phyloP scores from a whole-genome alignment of 2,888 invertebrate genomes.

The Aphidius colemani region DNA sequence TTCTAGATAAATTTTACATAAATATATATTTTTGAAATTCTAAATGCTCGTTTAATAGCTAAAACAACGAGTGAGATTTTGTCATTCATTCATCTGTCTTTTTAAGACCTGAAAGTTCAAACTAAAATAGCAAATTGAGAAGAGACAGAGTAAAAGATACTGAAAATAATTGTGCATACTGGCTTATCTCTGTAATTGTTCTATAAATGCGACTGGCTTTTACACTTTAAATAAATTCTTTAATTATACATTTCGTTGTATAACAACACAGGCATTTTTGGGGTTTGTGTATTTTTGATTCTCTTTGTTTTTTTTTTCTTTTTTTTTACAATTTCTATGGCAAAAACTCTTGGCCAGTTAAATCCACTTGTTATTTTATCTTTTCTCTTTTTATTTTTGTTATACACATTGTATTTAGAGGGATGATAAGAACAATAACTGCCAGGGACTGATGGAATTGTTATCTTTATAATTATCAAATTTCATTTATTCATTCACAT shows the following conservation, averaged over 20 bases:
- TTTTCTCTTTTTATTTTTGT: background rate
- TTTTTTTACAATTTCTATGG: background rate
- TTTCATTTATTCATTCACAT: too few relatives aligned
- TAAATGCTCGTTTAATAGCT: too few relatives aligned
- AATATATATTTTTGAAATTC: too few relatives aligned
- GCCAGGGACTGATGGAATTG: slow-evolving; percentile 40
- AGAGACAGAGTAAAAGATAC: too few relatives aligned
- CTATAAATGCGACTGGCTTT: slow-evolving; percentile 27
- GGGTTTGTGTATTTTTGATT: too few relatives aligned
- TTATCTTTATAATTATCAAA: slow-evolving; percentile 1
- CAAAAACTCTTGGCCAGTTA: slow-evolving; percentile 8
- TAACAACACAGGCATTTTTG: background rate
- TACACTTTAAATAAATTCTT: too few relatives aligned
- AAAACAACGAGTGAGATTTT: too few relatives aligned
- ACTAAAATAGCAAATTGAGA: too few relatives aligned
- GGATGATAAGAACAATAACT: slow-evolving; percentile 46
- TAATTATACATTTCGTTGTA: background rate
- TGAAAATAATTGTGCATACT: slow-evolving; percentile 10
- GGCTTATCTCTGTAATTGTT: slow-evolving; percentile 35
- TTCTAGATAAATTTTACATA: too few relatives aligned
- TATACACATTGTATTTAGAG: slow-evolving; percentile 17
- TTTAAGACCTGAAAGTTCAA: too few relatives aligned
- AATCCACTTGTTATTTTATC: slow-evolving; percentile 14
- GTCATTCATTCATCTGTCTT: too few relatives aligned
- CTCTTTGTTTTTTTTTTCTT: slow-evolving; percentile 5